Evolutionary conservation across 1,140 invertebrate genomes (phyloP), one percentile per base, ranked within the genome.

Genomic region (Tachypleus tridentatus): DNA sequence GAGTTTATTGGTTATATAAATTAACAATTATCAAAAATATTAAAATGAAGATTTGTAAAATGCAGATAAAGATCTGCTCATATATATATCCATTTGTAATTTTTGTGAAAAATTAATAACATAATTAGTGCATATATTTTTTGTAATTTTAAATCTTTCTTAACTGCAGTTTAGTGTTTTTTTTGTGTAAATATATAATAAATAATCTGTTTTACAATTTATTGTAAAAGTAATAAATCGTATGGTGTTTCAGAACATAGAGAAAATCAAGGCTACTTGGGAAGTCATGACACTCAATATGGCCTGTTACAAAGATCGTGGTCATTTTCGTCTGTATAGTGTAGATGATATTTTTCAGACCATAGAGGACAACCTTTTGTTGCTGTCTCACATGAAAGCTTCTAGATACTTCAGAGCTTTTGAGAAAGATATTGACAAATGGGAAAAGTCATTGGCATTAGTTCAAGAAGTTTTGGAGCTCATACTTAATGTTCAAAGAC

Each of bases 321-420:
- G 29, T 29, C 29, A 29, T 29, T 83, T 76, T 65, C 74, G 67
- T 64, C 80, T 88, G 7, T 84, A 83, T 73, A 81, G 79, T 67
- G 82, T 84, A 3, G 86, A 88, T 61, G 85, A 87, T n/a, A 82
- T 89, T 57, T 85, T 84, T 72, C 81, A 85, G 77, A 77, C 81
- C 52, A 73, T 89, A 10, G 87, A 90, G 75, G 87, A 89, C 63
- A 83, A 89, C 74, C 82, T 85, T 76, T 81, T 86, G 51, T 82
- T 84, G 64, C 77, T 93, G 47, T 86, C 86, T 0, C 83, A 85
- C 4, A 91, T 92, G 86, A 92, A 93, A 75, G 83, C 87, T 3
- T 91, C 88, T 48, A 79, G 87, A 71, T 92, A 89, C 77, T 88
- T 91, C 0, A 88, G 90, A 73, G 87, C 87, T 3, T 92, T 92